Percentiles rank a stretch among this genome's conserved stretches.
phyloP scores from a whole-genome alignment of 2,888 invertebrate species.

The Apoda limacodes region DNA sequence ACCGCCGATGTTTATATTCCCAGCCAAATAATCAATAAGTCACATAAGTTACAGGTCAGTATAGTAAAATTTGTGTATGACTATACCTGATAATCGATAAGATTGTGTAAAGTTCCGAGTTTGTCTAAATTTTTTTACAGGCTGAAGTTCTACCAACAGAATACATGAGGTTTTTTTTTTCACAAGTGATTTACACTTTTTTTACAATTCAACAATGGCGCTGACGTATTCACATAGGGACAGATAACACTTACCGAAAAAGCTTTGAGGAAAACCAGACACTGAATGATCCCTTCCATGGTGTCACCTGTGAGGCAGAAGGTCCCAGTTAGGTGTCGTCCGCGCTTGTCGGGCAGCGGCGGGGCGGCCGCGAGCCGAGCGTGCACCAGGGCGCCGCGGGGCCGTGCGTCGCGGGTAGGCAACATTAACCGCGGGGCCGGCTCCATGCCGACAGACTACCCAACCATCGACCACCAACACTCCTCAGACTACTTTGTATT shows the following conservation, averaged over 20 bases:
- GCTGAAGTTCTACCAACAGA: no score
- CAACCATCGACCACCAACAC: constrained; percentile 20
- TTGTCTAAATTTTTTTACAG: no score
- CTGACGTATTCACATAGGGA: no score
- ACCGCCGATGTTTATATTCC: no score
- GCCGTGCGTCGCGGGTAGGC: constrained; percentile 66
- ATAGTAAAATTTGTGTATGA: no score
- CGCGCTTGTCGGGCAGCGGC: constrained; percentile 77
- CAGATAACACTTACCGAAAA: constrained; percentile 88
- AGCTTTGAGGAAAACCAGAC: constrained; percentile 91
- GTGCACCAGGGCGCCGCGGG: constrained; percentile 80
- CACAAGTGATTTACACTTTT: no score
- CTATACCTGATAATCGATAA: no score
- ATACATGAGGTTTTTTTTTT: no score
- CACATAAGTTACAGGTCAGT: no score
- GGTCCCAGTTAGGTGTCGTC: constrained; percentile 86
- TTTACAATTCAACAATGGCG: no score
- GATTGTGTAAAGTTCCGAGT: no score
- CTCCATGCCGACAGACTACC: constrained; percentile 72
- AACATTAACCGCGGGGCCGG: constrained; percentile 71
- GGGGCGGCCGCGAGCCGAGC: constrained; percentile 81
- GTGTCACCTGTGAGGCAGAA: constrained; percentile 92
- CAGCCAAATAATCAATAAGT: no score
- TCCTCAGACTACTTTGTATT: constrained; percentile 14
- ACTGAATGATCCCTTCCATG: constrained; percentile 94